Percentiles rank a stretch among this genome's conserved stretches.
phyloP scores from a whole-genome alignment of 2,888 invertebrate species.

The Formica aserva region DNA sequence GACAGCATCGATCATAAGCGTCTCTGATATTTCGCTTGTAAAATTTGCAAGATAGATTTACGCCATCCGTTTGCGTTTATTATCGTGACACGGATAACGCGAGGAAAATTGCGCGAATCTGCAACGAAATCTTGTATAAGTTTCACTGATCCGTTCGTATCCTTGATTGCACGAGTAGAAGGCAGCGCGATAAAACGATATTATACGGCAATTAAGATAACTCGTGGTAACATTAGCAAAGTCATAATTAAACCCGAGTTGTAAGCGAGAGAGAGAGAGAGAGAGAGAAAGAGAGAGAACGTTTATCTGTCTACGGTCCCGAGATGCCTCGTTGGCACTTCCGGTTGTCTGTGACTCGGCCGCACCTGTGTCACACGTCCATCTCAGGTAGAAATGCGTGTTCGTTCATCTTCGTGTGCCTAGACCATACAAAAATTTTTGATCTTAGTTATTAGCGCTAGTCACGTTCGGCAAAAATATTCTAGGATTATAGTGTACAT shows the following conservation, averaged over 20 bases:
- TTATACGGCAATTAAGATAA: constrained; percentile 67
- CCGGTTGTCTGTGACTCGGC: constrained; percentile 48
- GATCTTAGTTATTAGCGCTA: constrained; percentile 3
- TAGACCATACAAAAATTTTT: constrained; percentile 27
- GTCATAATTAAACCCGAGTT: constrained; percentile 59
- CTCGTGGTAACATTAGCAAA: constrained; percentile 46
- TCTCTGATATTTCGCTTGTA: not conserved
- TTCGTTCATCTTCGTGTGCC: constrained; percentile 42
- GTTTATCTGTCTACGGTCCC: constrained; percentile 27
- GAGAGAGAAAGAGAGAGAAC: constrained; percentile 21
- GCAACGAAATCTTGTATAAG: constrained; percentile 26
- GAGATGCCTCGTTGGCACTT: constrained; percentile 44
- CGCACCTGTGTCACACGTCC: constrained; percentile 48
- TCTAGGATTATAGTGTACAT: not conserved
- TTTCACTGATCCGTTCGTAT: constrained; percentile 50
- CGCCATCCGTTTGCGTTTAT: not conserved
- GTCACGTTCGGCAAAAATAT: not conserved
- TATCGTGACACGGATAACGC: constrained; percentile 17
- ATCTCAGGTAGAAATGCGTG: not conserved
- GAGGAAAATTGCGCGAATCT: constrained; percentile 2
- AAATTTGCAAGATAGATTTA: constrained; percentile 19
- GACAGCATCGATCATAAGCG: not conserved
- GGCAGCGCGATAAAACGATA: constrained; percentile 58
- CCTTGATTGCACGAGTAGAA: constrained; percentile 54
- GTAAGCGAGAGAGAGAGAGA: constrained; percentile 25